Evolutionary conservation across 1,140 invertebrate genomes (phyloP).

Genomic region (Drosophila tani): DNA sequence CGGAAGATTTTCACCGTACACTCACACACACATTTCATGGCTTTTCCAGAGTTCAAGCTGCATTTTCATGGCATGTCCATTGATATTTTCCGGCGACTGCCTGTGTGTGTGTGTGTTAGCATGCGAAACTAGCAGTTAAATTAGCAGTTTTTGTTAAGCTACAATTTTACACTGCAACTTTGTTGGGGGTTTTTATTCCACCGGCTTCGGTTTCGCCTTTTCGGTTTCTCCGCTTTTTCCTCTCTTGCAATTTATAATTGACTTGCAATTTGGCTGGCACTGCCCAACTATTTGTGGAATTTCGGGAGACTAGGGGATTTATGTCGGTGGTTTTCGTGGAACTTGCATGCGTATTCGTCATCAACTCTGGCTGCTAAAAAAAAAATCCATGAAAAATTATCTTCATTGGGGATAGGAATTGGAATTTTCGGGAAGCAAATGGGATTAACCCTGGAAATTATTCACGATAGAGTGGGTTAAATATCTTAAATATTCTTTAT

Average conservation of each 20-base stretch:
- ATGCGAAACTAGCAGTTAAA: conserved; percentile 81
- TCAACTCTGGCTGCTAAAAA: conserved; percentile 38
- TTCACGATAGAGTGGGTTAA: too few relatives aligned
- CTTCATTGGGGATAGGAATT: conserved; percentile 26
- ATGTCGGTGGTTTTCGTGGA: conserved; percentile 63
- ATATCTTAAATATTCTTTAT: too few relatives aligned
- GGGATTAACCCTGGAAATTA: conserved; percentile 33
- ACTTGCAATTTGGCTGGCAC: conserved; percentile 78
- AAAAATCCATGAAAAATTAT: conserved; percentile 48
- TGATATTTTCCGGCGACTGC: conserved; percentile 46
- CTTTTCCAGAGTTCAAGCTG: conserved; percentile 65
- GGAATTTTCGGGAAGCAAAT: conserved; percentile 7
- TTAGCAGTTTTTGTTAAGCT: conserved; percentile 74
- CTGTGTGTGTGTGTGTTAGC: conserved; percentile 25
- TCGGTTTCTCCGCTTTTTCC: conserved; percentile 32
- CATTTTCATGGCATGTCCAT: conserved; percentile 81
- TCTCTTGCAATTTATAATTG: conserved; percentile 76
- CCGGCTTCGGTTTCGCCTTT: conserved; percentile 29
- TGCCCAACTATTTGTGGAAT: conserved; percentile 66
- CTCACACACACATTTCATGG: conserved; percentile 65
- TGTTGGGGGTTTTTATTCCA: conserved; percentile 32
- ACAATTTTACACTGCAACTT: conserved; percentile 66
- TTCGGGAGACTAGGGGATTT: conserved; percentile 23
- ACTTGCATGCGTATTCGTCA: conserved; percentile 81
- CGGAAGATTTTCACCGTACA: conserved; percentile 73